Percentiles rank a stretch among this genome's conserved stretches.
phyloP scores from a whole-genome alignment of 2,888 invertebrate genomes.

The Eilema depressum region DNA sequence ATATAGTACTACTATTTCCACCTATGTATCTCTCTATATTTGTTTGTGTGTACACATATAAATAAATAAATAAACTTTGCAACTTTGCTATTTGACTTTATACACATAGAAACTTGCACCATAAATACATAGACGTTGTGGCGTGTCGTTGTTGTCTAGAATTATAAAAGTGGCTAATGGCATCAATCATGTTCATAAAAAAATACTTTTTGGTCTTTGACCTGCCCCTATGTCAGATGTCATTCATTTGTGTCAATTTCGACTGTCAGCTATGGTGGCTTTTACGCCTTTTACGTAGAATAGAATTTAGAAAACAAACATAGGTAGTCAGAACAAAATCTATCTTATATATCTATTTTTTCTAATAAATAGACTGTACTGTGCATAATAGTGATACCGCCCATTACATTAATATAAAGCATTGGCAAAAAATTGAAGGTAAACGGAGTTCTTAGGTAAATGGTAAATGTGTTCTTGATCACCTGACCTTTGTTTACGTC shows the following conservation, averaged over 20 bases:
- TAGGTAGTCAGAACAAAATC: conserved; percentile 1
- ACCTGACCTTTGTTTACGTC: conserved; percentile 56
- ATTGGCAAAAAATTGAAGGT: conserved; percentile 21
- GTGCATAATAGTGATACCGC: not conserved
- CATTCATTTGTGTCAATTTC: not conserved
- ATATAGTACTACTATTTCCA: too few species aligned
- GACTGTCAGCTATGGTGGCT: not conserved
- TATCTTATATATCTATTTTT: not conserved
- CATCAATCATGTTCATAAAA: too few species aligned
- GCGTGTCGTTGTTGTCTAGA: too few species aligned
- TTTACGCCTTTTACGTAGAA: too few species aligned
- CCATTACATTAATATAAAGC: not conserved
- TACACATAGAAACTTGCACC: too few species aligned
- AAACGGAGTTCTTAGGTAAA: conserved; percentile 26
- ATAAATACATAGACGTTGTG: too few species aligned
- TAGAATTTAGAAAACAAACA: not conserved
- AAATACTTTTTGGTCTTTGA: too few species aligned
- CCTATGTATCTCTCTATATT: too few species aligned
- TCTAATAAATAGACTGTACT: not conserved
- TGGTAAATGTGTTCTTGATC: conserved; percentile 38
- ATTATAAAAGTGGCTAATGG: too few species aligned
- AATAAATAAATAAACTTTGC: too few species aligned
- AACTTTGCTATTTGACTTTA: too few species aligned
- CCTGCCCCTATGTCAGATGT: not conserved
- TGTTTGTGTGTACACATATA: too few species aligned